Base-by-base conservation (phyloP, 2,113 vertebrate genomes). In the Syrmaticus mikado region DNA sequence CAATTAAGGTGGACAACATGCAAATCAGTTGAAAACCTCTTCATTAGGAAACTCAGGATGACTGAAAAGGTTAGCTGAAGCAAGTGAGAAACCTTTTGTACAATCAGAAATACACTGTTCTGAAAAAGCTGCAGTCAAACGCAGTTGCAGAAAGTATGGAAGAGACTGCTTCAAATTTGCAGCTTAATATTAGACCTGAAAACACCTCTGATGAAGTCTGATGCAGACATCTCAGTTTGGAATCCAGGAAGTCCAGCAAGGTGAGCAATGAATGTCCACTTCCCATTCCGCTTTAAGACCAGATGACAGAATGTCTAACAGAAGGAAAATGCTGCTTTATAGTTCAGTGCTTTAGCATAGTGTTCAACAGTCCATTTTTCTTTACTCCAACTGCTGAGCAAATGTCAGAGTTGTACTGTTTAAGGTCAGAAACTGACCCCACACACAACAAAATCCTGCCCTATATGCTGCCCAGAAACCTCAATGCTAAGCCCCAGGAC, bases 101-200 rank as follows among this genome's bases (percentile, higher is more conserved):
- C 58, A 87, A 89, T 85, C 88, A 90, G 68, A 91, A 93, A 85
- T 76, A 79, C n/a, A 75, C 81, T 85, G 65, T 91, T 94, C 50
- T 87, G 61, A 87, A 94, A 93, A 93, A 86, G 64, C 6, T 80
- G 38, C 8, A 48, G 85, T 85, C 43, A 80, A 53, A 82, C 28
- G 32, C 73, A 45, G n/a, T 0, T 53, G 68, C 91, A 82, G 65
- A 52, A 78, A 77, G 5, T 1, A 68, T 50, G 48, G 53, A 43
- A 86, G 52, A 70, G 8, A 70, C 11, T 60, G 8, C 55, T 81
- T 14, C 18, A 85, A 89, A 93, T 48, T 52, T 80, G 50, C 17
- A 62, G 62, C 70, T 85, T 53, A 91, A 87, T 68, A 43, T 61
- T 76, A 83, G n/a, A 83, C 16, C 32, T 81, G 87, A 88, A 87